Conservation (phyloP, 2,113 vertebrate genomes). For the Beaufortia kweichowensis region DNA sequence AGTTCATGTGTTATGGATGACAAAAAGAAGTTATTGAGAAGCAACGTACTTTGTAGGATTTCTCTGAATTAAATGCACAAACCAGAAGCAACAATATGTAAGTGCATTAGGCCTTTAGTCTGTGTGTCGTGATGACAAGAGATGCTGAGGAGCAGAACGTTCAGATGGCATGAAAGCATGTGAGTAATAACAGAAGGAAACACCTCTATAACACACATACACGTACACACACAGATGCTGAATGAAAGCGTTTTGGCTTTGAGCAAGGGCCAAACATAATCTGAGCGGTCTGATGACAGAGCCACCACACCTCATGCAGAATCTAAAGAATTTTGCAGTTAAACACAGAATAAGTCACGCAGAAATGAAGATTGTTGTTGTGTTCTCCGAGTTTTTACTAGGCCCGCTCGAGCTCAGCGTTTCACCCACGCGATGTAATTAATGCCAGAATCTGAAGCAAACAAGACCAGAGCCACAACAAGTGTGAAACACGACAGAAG, state of each 20-base stretch:
- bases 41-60: too few species aligned
- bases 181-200: conserved; percentile 51
- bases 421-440: conserved; percentile 75
- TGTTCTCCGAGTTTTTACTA: conserved; percentile 20
- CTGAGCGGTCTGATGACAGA: conserved; percentile 18
- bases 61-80: too few species aligned
- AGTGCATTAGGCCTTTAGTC: neutral
- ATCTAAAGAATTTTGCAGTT: neutral
- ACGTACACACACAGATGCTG: conserved; percentile 38
- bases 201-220: conserved; percentile 33
- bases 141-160: neutral
- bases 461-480: conserved; percentile 63
- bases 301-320: neutral
- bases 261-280: conserved; percentile 17
- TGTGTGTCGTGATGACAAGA: neutral
- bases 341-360: neutral
- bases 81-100: too few species aligned
- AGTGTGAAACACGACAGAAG: conserved; percentile 74
- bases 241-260: conserved; percentile 40
- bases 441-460: conserved; percentile 72
- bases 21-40: too few species aligned
- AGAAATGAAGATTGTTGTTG: conserved; percentile 15
- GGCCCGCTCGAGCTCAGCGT: conserved; percentile 32
- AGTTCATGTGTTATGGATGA: too few species aligned
- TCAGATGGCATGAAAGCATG: conserved; percentile 38